These are phyloP conservation scores for Vimba vimba DNA, from an alignment of 2,113 vertebrate genomes.

Conservation along the genomic window DNA sequence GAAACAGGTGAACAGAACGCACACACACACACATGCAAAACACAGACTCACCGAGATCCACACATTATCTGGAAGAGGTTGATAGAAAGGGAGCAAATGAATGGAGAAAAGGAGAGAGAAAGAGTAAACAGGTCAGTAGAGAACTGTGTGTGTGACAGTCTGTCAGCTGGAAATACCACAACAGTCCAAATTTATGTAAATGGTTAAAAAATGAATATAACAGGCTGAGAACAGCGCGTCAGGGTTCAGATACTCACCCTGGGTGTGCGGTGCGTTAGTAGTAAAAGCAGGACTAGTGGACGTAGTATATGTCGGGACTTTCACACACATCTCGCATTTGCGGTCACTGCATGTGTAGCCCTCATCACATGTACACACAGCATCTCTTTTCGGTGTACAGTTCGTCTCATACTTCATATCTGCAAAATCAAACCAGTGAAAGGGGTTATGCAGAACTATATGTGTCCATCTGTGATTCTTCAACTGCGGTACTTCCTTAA, in stretches of 20 bases:
- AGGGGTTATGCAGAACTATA: neutral
- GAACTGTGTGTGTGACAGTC: conserved; percentile 26
- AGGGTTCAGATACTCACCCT: conserved; percentile 22
- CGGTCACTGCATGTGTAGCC: conserved; percentile 61
- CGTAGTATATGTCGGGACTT: neutral
- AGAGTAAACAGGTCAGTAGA: conserved; percentile 49
- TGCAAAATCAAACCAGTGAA: conserved; percentile 31
- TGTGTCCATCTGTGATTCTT: neutral
- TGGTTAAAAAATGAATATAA: too few relatives aligned
- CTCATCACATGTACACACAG: conserved; percentile 64
- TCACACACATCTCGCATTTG: conserved; percentile 54
- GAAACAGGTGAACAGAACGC: conserved; percentile 56
- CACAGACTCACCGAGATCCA: conserved; percentile 64
- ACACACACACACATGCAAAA: conserved; percentile 57
- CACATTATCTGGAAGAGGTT: conserved; percentile 58
- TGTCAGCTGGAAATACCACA: neutral
- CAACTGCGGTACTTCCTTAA: neutral
- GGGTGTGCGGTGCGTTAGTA: neutral
- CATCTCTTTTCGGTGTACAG: conserved; percentile 32
- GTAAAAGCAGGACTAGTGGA: neutral
- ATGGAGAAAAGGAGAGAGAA: conserved; percentile 31
- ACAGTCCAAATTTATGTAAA: too few relatives aligned
- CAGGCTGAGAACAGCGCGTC: neutral
- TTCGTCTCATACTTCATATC: conserved; percentile 49
- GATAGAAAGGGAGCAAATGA: conserved; percentile 45